Conservation (phyloP, 2,113 vertebrate species). For the Pelobates fuscus region DNA sequence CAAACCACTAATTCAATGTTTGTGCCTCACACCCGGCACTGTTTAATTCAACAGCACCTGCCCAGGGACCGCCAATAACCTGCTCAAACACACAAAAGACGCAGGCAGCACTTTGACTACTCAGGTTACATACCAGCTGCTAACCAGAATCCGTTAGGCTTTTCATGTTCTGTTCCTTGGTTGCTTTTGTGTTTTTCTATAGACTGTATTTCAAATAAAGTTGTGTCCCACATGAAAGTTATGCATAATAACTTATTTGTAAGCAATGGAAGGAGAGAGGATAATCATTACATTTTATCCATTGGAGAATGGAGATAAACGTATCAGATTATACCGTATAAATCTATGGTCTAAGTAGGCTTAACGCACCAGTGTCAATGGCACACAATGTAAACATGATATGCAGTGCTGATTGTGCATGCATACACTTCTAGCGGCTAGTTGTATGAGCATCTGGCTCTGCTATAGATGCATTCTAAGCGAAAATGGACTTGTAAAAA, state of each 20-base stretch:
- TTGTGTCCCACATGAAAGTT: conserved; percentile 51
- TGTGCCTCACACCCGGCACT: conserved; percentile 47
- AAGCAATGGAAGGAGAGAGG: conserved; percentile 23
- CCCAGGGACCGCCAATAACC: conserved; percentile 66
- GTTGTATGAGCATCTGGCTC: neutral
- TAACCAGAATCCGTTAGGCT: conserved; percentile 57
- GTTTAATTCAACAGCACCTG: conserved; percentile 71
- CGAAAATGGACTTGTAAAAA: neutral
- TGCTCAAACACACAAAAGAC: conserved; percentile 49
- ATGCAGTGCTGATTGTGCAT: neutral
- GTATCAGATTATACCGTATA: neutral
- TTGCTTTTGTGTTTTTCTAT: conserved; percentile 57
- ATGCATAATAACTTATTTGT: conserved; percentile 43
- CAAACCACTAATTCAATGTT: conserved; percentile 55
- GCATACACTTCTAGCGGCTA: neutral
- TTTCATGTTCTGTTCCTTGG: conserved; percentile 53
- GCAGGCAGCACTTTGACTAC: conserved; percentile 50
- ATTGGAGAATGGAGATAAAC: neutral
- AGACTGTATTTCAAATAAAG: conserved; percentile 55
- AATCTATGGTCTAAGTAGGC: neutral
- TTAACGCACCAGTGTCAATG: neutral
- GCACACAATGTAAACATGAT: neutral
- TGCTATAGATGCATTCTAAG: neutral
- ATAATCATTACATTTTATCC: conserved; percentile 3
- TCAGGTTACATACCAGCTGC: conserved; percentile 73